Percentiles rank a stretch among this genome's conserved stretches.
These are phyloP conservation scores for Ammodytes marinus DNA, from an alignment of 2,113 vertebrate species.

Conservation along the genomic window DNA sequence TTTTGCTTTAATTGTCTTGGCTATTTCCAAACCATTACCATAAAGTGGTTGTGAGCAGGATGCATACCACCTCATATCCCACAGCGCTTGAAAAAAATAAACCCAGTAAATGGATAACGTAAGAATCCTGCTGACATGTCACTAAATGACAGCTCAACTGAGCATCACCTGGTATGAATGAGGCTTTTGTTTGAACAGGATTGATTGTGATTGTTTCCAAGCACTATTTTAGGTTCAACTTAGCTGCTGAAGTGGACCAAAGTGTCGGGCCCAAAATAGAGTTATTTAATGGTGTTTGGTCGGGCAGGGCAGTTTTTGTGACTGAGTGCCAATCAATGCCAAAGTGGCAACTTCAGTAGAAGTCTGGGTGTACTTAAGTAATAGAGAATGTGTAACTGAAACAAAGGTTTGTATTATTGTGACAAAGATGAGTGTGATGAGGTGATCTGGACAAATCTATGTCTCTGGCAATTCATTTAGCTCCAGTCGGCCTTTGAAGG, in stretches of 20 bases:
- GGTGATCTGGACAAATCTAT: conserved; percentile 52
- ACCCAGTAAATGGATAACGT: conserved; percentile 70
- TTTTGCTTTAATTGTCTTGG: conserved; percentile 74
- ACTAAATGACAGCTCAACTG: conserved; percentile 53
- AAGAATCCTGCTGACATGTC: conserved; percentile 57
- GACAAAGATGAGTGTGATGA: conserved; percentile 61
- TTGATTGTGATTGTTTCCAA: conserved; percentile 78
- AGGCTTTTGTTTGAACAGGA: conserved; percentile 71
- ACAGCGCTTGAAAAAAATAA: conserved; percentile 68
- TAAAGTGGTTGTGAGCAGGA: conserved; percentile 68
- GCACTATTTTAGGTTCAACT: conserved; percentile 51
- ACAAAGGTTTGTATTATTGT: conserved; percentile 45
- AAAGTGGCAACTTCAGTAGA: conserved; percentile 23
- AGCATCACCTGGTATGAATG: conserved; percentile 65
- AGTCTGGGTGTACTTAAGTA: conserved; percentile 24
- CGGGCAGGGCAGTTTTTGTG: conserved; percentile 30
- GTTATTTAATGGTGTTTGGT: conserved; percentile 67
- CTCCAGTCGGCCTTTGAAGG: conserved; percentile 59
- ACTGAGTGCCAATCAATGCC: conserved; percentile 14
- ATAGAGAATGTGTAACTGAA: conserved; percentile 41
- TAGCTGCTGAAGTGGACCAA: conserved; percentile 57
- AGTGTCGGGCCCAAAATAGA: conserved; percentile 48
- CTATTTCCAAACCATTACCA: conserved; percentile 77
- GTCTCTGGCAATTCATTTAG: conserved; percentile 64
- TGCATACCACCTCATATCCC: conserved; percentile 62